Evolutionary conservation across 2,797 vertebrate genomes (phyloP).

Genomic region (Microctenopoma stevenorrisi): DNA sequence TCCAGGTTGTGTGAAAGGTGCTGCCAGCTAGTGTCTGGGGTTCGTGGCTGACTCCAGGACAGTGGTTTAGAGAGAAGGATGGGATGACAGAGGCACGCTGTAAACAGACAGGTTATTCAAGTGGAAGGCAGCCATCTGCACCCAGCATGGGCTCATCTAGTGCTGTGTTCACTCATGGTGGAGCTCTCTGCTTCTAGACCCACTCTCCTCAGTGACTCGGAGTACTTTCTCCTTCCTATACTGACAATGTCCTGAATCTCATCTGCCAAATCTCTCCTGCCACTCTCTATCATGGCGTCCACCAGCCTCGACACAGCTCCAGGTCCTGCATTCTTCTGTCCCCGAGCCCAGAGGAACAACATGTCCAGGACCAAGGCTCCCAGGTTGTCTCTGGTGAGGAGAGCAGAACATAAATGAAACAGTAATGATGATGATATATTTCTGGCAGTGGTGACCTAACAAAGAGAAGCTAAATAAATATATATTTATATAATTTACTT

Average conservation of each 20-base stretch:
- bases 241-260: conserved; percentile 89
- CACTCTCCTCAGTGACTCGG: conserved; percentile 87
- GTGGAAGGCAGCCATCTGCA: conserved; percentile 69
- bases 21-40: neutral
- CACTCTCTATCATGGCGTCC: conserved; percentile 87
- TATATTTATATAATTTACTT: no score
- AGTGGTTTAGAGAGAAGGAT: conserved; percentile 53
- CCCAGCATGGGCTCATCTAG: conserved; percentile 50
- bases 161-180: conserved; percentile 58
- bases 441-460: neutral
- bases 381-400: conserved; percentile 86
- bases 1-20: conserved; percentile 23
- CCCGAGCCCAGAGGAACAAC: conserved; percentile 93
- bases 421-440: neutral
- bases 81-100: conserved; percentile 29
- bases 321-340: conserved; percentile 79
- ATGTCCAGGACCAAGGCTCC: conserved; percentile 89
- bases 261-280: conserved; percentile 90
- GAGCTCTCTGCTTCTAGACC: conserved; percentile 84
- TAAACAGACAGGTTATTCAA: conserved; percentile 58
- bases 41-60: neutral
- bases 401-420: conserved; percentile 4
- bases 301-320: conserved; percentile 83
- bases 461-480: no score
- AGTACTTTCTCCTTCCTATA: conserved; percentile 91